Evolutionary conservation across 2,113 vertebrate genomes (phyloP).

Genomic region (Felis catus): DNA sequence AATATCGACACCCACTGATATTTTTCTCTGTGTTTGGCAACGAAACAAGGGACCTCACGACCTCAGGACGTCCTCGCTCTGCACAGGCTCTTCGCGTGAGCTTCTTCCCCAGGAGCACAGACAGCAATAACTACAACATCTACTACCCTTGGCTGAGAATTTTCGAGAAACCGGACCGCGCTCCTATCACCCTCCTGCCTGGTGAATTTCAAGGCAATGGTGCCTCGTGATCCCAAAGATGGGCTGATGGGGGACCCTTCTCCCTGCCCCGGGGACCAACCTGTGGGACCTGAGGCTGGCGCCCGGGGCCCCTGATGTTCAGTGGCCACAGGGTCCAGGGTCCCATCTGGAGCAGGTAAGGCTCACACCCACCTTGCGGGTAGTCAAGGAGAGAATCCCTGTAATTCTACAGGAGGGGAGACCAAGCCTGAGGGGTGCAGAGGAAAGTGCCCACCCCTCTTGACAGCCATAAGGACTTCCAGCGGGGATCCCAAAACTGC

Average conservation of each 20-base stretch:
- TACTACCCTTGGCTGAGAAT: not conserved
- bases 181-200: fast-evolving
- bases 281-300: not conserved
- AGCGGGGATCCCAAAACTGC: too few species aligned
- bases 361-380: not conserved
- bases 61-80: fast-evolving
- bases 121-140: fast-evolving
- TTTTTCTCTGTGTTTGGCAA: not conserved
- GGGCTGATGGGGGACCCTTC: not conserved
- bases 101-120: too few species aligned
- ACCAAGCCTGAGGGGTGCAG: not conserved
- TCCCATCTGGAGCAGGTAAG: not conserved
- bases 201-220: not conserved
- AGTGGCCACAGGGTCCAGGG: fast-evolving
- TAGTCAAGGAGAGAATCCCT: not conserved
- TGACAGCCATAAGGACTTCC: not conserved
- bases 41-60: not conserved
- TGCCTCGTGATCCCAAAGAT: too few species aligned
- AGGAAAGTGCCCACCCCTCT: fast-evolving
- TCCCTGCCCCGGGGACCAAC: not conserved
- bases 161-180: fast-evolving
- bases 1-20: not conserved
- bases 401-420: not conserved
- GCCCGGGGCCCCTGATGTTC: not conserved
- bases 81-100: not conserved